These are phyloP conservation scores for Diploptera punctata DNA, from an alignment of 2,888 invertebrate species.

Conservation along the genomic window DNA sequence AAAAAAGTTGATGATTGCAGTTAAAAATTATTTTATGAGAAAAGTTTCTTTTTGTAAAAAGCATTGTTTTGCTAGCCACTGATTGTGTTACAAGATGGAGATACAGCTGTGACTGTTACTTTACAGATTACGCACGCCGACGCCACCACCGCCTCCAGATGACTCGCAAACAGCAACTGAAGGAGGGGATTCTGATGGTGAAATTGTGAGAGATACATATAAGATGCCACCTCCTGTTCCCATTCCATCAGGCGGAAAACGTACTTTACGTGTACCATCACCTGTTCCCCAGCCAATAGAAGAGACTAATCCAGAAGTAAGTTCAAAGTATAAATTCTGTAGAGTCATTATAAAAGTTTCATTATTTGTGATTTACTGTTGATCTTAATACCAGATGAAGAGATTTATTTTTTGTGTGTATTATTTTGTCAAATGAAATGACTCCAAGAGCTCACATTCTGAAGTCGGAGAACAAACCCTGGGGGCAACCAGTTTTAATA, in stretches of 20 bases:
- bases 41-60: no score
- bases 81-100: no score
- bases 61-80: no score
- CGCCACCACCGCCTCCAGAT: slow-evolving; percentile 59
- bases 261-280: slow-evolving; percentile 48
- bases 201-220: slow-evolving; percentile 46
- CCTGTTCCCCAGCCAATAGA: slow-evolving; percentile 44
- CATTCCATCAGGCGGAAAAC: slow-evolving; percentile 31
- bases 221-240: slow-evolving; percentile 47
- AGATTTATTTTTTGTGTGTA: no score
- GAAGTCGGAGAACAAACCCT: no score
- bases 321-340: neutral
- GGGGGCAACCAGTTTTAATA: no score
- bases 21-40: no score
- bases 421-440: no score
- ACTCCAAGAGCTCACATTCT: no score
- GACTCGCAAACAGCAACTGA: slow-evolving; percentile 48
- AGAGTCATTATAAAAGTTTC: neutral
- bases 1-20: no score
- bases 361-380: neutral
- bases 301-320: neutral
- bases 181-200: slow-evolving; percentile 57
- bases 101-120: no score
- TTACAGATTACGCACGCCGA: slow-evolving; percentile 58
- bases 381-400: neutral